phyloP scores from a whole-genome alignment of 1,140 invertebrate species.

The Venturia canescens region DNA sequence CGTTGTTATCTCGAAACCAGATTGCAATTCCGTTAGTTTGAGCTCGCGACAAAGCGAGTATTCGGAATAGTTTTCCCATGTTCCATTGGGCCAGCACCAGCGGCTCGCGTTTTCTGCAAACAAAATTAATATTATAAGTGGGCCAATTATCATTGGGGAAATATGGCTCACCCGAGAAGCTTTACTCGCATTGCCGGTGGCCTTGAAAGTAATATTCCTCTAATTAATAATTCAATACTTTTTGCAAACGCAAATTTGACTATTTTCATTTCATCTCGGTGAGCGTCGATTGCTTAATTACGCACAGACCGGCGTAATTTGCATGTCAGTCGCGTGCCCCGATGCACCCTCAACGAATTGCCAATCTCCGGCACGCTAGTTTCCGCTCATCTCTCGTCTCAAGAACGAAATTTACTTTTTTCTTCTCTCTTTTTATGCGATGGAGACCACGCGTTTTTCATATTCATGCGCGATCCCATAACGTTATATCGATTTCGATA shows the following conservation, averaged over 20 bases:
- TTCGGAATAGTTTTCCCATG: conserved; percentile 83
- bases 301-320: conserved; percentile 40
- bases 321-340: conserved; percentile 37
- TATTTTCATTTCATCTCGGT: too few relatives aligned
- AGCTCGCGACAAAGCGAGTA: conserved; percentile 82
- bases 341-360: conserved; percentile 50
- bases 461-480: background rate
- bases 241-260: background rate
- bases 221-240: background rate
- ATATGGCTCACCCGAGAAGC: background rate
- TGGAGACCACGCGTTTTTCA: background rate
- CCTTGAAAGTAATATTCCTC: too few relatives aligned
- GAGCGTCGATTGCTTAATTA: conserved; percentile 2
- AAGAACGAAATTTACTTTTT: background rate
- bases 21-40: conserved; percentile 68
- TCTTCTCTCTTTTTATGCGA: background rate
- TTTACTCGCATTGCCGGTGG: too few relatives aligned
- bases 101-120: conserved; percentile 85
- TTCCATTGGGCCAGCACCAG: conserved; percentile 81
- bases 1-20: conserved; percentile 78
- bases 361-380: background rate
- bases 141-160: background rate
- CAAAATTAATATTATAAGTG: background rate
- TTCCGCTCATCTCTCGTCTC: conserved; percentile 14
- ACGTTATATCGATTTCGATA: background rate